A percentile compares a stretch with the other conserved stretches of the same genome.
Evolutionary conservation across 1,140 invertebrate genomes (phyloP).

Genomic region (Monochamus saltuarius): DNA sequence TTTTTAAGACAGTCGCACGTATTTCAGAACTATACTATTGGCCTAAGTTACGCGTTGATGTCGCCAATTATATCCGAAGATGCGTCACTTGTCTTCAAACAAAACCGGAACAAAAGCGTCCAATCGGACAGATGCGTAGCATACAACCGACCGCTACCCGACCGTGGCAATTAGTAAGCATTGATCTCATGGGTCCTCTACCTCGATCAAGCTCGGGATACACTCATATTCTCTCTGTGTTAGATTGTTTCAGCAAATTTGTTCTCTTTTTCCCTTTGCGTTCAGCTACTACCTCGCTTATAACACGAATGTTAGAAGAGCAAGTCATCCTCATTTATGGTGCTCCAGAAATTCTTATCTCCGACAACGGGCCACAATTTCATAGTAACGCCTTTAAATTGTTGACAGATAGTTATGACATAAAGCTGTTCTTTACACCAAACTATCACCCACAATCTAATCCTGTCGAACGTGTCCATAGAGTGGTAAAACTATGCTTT

Average conservation of each 20-base stretch:
- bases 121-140: slow-evolving; percentile 19
- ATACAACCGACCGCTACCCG: neutral
- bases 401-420: neutral
- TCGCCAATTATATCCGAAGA: slow-evolving; percentile 12
- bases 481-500: slow-evolving; percentile 36
- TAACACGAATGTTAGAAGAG: slow-evolving; percentile 14
- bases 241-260: slow-evolving; percentile 23
- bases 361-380: slow-evolving; percentile 13
- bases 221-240: slow-evolving; percentile 13
- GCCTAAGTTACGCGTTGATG: slow-evolving; percentile 17
- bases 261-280: slow-evolving; percentile 17
- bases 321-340: slow-evolving; percentile 27
- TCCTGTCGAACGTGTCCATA: slow-evolving; percentile 30
- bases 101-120: slow-evolving; percentile 17
- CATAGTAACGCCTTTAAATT: neutral
- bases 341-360: slow-evolving; percentile 24
- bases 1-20: slow-evolving; percentile 26
- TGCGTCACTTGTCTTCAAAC: slow-evolving; percentile 9
- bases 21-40: slow-evolving; percentile 21
- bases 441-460: slow-evolving; percentile 27
- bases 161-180: slow-evolving; percentile 22
- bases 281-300: slow-evolving; percentile 3
- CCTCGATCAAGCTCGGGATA: slow-evolving; percentile 10
- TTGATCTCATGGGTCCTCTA: slow-evolving; percentile 14
- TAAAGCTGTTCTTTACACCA: slow-evolving; percentile 8